A percentile compares a stretch with the other conserved stretches of the same genome.
These are phyloP conservation scores for Theocolax elegans DNA, from an alignment of 1,140 invertebrate species.

Conservation along the genomic window DNA sequence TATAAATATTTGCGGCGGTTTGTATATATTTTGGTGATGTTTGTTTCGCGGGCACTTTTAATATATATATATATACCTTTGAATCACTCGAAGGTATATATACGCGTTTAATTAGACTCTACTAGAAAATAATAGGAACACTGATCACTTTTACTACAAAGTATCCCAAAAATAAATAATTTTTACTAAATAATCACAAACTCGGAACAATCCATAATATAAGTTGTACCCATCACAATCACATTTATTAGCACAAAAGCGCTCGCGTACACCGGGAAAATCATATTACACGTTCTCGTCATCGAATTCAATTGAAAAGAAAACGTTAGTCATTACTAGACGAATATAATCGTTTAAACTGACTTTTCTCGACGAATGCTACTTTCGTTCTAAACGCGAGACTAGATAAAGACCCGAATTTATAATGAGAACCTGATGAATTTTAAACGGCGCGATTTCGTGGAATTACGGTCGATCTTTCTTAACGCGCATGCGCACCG, in stretches of 20 bases:
- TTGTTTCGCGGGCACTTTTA: too few species aligned
- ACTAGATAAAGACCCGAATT: slow-evolving; percentile 25
- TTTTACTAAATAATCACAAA: slow-evolving; percentile 13
- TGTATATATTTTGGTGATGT: too few species aligned
- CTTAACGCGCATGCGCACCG: slow-evolving; percentile 36
- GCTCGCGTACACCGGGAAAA: neutral
- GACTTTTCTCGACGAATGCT: neutral
- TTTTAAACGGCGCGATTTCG: slow-evolving; percentile 21
- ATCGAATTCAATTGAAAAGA: neutral
- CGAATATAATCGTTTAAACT: neutral
- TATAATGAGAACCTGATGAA: slow-evolving; percentile 33
- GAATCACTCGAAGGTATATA: too few species aligned
- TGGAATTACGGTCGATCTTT: neutral
- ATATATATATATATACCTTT: too few species aligned
- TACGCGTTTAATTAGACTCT: too few species aligned
- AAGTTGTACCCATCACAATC: neutral
- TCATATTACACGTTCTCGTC: slow-evolving; percentile 23
- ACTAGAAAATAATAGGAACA: too few species aligned
- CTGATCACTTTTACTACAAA: too few species aligned
- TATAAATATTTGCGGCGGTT: slow-evolving; percentile 18
- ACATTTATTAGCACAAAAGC: too few species aligned
- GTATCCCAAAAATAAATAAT: too few species aligned
- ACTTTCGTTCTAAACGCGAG: slow-evolving; percentile 24
- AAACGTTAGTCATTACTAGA: neutral
- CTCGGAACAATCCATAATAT: slow-evolving; percentile 24